Evolutionary conservation across 92 coral and sea anemone genomes (phyloP).

Genomic region (Isaurus tuberculatus): DNA sequence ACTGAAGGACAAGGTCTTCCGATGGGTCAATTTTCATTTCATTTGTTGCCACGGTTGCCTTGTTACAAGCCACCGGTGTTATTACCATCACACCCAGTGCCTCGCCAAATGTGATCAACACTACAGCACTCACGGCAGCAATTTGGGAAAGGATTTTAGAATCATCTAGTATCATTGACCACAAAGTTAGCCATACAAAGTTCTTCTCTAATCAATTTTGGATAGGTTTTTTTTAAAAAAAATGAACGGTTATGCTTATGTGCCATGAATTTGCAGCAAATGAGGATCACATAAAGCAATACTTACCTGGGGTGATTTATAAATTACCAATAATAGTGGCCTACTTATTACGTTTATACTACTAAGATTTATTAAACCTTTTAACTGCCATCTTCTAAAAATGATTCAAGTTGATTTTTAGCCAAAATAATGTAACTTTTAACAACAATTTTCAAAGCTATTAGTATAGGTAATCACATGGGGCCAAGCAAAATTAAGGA

Average conservation of each 20-base stretch:
- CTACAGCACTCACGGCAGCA: neutral
- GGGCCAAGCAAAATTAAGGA: too few relatives aligned
- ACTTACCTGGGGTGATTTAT: constrained; percentile 53
- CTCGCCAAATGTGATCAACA: constrained; percentile 78
- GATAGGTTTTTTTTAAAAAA: neutral
- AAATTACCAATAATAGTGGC: neutral
- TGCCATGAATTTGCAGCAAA: neutral
- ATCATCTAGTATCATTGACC: neutral
- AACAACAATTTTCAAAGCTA: too few relatives aligned
- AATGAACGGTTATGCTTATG: neutral
- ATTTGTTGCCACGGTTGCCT: constrained; percentile 53
- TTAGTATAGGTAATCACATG: too few relatives aligned
- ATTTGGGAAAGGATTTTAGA: neutral
- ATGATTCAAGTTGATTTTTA: too few relatives aligned
- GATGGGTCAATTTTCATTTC: constrained; percentile 41
- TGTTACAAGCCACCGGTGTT: constrained; percentile 67
- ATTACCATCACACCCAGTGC: constrained; percentile 91
- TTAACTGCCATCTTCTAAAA: too few relatives aligned
- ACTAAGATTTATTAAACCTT: too few relatives aligned
- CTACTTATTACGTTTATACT: too few relatives aligned
- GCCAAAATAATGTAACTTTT: too few relatives aligned
- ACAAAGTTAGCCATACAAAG: too few relatives aligned
- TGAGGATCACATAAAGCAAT: constrained; percentile 41
- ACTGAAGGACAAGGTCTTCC: constrained; percentile 33
- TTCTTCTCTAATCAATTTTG: too few relatives aligned